A percentile compares a stretch with the other conserved stretches of the same genome.
phyloP scores from a whole-genome alignment of 2,113 vertebrate species.

The Tupaia tana region DNA sequence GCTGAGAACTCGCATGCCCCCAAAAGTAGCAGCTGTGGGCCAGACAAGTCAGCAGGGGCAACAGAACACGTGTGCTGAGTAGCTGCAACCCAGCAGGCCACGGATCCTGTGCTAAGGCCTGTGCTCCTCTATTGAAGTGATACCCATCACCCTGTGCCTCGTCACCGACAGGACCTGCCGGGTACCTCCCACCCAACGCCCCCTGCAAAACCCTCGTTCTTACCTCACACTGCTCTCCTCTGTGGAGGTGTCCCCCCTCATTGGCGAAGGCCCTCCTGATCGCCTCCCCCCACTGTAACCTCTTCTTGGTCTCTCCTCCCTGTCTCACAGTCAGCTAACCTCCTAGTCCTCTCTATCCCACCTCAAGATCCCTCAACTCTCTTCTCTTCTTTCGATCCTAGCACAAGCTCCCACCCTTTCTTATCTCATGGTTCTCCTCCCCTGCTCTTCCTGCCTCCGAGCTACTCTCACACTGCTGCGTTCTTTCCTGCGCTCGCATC shows the following conservation, averaged over 20 bases:
- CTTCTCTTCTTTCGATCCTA: background rate
- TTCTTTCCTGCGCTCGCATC: background rate
- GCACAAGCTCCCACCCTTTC: background rate
- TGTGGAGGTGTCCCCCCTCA: background rate
- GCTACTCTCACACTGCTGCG: background rate
- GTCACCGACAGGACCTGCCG: background rate
- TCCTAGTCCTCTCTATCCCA: background rate
- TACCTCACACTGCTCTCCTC: background rate
- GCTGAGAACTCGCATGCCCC: background rate
- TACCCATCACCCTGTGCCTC: background rate
- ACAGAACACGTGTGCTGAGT: background rate
- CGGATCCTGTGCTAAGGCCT: background rate
- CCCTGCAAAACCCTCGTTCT: background rate
- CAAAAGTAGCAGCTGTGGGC: background rate
- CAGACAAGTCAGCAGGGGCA: background rate
- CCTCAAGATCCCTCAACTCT: background rate
- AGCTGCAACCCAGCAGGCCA: background rate
- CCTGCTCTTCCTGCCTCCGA: background rate
- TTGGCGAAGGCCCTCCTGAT: background rate
- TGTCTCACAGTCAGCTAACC: background rate
- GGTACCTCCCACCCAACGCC: background rate
- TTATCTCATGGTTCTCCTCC: background rate
- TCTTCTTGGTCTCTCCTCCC: background rate
- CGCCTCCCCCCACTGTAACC: accelerated
- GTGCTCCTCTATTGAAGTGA: background rate